Conservation (phyloP, 1,140 invertebrate genomes). For the Brachionus koreanus region DNA sequence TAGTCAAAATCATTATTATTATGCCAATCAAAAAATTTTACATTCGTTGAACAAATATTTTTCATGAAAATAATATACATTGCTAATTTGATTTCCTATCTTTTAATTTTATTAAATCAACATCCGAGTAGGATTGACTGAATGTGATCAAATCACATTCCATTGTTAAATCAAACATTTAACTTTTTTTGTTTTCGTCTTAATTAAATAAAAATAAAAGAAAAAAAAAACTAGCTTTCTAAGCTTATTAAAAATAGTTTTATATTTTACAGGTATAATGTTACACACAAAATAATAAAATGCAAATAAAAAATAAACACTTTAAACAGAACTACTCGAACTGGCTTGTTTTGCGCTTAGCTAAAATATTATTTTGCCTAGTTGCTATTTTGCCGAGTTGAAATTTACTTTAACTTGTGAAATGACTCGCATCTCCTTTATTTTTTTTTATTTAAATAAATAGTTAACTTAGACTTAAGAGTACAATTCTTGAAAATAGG, state of each 20-base stretch:
- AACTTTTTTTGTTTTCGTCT: background rate
- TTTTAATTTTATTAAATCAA: background rate
- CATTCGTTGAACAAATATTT: background rate
- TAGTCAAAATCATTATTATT: background rate
- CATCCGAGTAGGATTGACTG: background rate
- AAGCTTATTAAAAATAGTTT: background rate
- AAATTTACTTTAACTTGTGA: too few species aligned
- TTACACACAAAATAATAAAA: background rate
- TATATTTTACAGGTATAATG: background rate
- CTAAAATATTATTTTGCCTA: too few species aligned
- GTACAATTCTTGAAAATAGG: too few species aligned
- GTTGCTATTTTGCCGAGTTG: too few species aligned
- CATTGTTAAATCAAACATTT: background rate
- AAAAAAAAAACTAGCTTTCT: background rate
- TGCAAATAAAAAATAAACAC: too few species aligned
- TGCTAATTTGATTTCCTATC: background rate
- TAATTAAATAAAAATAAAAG: background rate
- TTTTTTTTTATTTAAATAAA: too few species aligned
- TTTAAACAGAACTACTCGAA: too few species aligned
- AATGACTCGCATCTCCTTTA: too few species aligned
- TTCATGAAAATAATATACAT: background rate
- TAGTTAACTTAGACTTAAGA: too few species aligned
- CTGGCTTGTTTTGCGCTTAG: too few species aligned
- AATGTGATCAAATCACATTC: background rate
- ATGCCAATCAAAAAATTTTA: background rate